Evolutionary conservation across 2,888 invertebrate genomes (phyloP).

Genomic region (Neuroscelio doddi): DNA sequence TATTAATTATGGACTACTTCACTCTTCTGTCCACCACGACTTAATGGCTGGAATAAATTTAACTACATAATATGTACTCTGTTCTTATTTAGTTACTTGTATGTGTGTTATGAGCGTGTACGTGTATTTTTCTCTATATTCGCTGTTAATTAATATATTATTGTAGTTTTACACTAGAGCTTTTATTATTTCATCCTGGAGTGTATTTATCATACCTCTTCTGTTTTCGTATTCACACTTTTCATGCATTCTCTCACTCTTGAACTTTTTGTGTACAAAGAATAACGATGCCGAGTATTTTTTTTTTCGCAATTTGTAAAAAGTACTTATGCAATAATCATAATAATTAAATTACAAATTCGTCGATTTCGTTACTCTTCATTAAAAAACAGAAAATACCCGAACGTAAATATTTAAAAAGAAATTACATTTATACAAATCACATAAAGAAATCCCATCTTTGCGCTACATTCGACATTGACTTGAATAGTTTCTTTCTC

Average conservation of each 20-base stretch:
- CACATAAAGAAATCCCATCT: slow-evolving; percentile 22
- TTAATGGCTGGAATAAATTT: slow-evolving; percentile 57
- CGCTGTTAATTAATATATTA: slow-evolving; percentile 40
- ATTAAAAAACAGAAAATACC: background rate
- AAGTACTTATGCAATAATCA: no score
- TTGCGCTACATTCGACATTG: slow-evolving; percentile 31
- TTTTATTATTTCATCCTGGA: slow-evolving; percentile 15
- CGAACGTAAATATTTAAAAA: slow-evolving; percentile 16
- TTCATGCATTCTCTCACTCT: slow-evolving; percentile 8
- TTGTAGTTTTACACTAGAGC: slow-evolving; percentile 22
- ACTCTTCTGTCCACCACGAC: slow-evolving; percentile 24
- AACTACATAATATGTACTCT: slow-evolving; percentile 55
- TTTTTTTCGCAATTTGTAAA: no score
- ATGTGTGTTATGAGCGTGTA: slow-evolving; percentile 47
- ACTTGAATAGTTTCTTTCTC: slow-evolving; percentile 35
- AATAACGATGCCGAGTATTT: no score
- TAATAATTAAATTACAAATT: background rate
- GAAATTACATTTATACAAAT: slow-evolving; percentile 38
- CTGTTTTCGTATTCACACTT: background rate
- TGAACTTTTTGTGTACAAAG: background rate
- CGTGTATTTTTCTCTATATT: slow-evolving; percentile 39
- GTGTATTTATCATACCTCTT: slow-evolving; percentile 7
- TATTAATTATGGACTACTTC: slow-evolving; percentile 25
- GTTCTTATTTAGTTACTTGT: slow-evolving; percentile 49
- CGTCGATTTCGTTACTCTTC: background rate